Base-by-base conservation (phyloP, 2,113 vertebrate species). In the Aphelocoma coerulescens region DNA sequence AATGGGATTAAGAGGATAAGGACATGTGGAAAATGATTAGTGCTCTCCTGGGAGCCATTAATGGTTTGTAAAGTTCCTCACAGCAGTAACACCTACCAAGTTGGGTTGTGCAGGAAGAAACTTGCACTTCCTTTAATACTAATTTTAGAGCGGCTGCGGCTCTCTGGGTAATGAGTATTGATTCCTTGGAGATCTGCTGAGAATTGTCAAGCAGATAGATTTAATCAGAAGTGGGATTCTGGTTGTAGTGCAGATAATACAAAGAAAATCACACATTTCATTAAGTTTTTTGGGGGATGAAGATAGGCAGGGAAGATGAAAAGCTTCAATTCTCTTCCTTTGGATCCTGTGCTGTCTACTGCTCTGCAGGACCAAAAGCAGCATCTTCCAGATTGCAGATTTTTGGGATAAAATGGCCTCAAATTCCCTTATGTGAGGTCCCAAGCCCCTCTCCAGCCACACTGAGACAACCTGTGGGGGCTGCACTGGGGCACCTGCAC, bases 21-120 rank as follows among this genome's bases (percentile, higher is more conserved):
- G 82, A 75, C 84, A 71, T 23, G 33, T 62, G 93, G 82, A 79
- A 83, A 85, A 94, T 84, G 54, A 91, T 78, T 81, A 80, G 51
- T 24, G 18, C 62, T 93, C 91, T 89, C 94, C 59, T 72, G 79
- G 84, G 88, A 96, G 89, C 88, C 46, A 5, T 59, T 89, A 61
- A 80, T 59, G 80, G 68, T 79, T 62, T 79, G 39, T 63, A 54
- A 80, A 87, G 74, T 72, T 87, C 85, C 87, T 91, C n/a, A 3
- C 30, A 81, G 58, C 80, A 69, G 82, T 20, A 73, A 52, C 85
- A 72, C 52, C 92, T 79, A 78, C 74, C 0, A 3, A 66, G 75
- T 11, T 39, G 9, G 2, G n/a, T 22, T 44, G 83, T 2, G 19
- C 88, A 62, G 85, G 92, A 80, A 85, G 78, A 69, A 89, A 77